These are phyloP conservation scores for Telmatochromis bifrenatus DNA, from an alignment of 2,113 vertebrate species.

Conservation along the genomic window DNA sequence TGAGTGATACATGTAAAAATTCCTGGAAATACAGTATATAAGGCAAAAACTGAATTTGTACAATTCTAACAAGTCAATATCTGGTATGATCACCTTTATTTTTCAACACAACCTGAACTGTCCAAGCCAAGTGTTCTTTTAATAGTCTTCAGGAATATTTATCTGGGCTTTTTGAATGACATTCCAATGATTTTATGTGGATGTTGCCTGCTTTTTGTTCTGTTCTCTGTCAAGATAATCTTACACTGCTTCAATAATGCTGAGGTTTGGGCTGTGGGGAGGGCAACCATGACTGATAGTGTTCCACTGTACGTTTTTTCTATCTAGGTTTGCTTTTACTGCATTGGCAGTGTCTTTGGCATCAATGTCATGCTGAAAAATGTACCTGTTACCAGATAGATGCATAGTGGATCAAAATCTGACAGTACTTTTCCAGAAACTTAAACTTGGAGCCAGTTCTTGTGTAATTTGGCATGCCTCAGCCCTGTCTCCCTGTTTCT, in stretches of 20 bases:
- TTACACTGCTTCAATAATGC: neutral
- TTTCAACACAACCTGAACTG: neutral
- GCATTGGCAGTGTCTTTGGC: neutral
- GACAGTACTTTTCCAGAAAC: neutral
- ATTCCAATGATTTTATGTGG: neutral
- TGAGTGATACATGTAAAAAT: neutral
- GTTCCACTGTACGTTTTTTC: accelerated
- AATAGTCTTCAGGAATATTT: neutral
- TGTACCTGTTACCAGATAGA: neutral
- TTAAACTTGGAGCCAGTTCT: neutral
- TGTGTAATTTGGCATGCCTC: neutral
- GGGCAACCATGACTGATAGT: neutral
- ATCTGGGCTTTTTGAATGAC: neutral
- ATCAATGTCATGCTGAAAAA: neutral
- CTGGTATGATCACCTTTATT: neutral
- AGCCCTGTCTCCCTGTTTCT: neutral
- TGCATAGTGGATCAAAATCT: neutral
- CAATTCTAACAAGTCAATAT: neutral
- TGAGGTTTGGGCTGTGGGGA: neutral
- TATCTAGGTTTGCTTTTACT: neutral
- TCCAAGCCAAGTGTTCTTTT: neutral
- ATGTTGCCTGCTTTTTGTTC: neutral
- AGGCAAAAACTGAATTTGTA: neutral
- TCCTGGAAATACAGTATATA: neutral
- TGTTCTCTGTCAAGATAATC: neutral